phyloP scores from a whole-genome alignment of 2,888 invertebrate species.

The Hirtodrosophila histrioides region DNA sequence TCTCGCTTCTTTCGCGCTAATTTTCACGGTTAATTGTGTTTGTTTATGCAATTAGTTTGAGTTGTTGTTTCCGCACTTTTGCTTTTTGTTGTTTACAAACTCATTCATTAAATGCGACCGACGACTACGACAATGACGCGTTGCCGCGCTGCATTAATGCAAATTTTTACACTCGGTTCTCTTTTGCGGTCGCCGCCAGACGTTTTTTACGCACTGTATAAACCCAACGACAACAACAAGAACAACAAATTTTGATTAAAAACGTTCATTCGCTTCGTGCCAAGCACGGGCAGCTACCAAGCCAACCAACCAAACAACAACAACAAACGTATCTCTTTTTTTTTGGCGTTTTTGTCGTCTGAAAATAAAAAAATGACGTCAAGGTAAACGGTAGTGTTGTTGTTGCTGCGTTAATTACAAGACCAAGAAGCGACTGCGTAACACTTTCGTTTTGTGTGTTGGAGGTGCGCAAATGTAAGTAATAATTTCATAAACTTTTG shows the following conservation, averaged over 20 bases:
- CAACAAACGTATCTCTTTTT: constrained; percentile 14
- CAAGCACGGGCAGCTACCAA: constrained; percentile 73
- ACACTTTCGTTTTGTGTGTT: constrained; percentile 63
- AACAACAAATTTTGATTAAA: constrained; percentile 53
- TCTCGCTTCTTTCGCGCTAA: constrained; percentile 33
- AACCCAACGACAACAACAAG: constrained; percentile 25
- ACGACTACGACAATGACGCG: constrained; percentile 12
- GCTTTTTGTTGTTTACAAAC: constrained; percentile 40
- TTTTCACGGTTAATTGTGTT: constrained; percentile 58
- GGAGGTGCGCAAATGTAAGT: constrained; percentile 29
- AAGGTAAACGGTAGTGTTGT: constrained; percentile 69
- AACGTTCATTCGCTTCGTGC: constrained; percentile 66
- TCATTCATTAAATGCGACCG: constrained; percentile 69
- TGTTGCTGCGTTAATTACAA: constrained; percentile 61
- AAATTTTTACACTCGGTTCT: constrained; percentile 65
- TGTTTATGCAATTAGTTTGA: constrained; percentile 63
- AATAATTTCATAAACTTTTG: constrained; percentile 60
- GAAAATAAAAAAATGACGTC: constrained; percentile 73
- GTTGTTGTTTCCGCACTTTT: constrained; percentile 25
- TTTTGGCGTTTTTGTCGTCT: constrained; percentile 61
- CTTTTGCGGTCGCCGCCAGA: constrained; percentile 39
- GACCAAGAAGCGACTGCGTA: constrained; percentile 58
- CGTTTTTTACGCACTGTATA: constrained; percentile 68
- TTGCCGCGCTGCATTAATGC: constrained; percentile 63
- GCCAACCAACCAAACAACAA: constrained; percentile 27